Evolutionary conservation across 2,113 vertebrate species (phyloP), one percentile per base, ranked within the genome.

Genomic region (Xiphophorus maculatus): DNA sequence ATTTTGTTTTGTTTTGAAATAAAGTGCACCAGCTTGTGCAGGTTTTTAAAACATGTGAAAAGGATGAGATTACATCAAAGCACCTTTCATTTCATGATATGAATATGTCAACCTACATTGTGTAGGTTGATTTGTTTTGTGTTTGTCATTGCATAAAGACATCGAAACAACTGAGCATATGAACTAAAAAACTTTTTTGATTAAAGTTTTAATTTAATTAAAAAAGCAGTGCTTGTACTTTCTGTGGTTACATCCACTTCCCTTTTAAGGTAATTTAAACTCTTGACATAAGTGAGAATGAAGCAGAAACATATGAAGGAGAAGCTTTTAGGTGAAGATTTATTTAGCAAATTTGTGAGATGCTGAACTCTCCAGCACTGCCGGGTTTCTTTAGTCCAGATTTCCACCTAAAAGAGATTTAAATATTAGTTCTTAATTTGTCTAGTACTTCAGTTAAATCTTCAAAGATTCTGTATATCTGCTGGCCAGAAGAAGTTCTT

Each of bases 381-480:
- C 27, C 44, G 62, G 81, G 79, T 80, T 86, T 83, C 73, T 79
- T 79, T 63, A 87, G 74, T 81, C 75, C 71, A 79, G 42, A 83
- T 85, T 76, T 87, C 83, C 76, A 87, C 85, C 90, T 93, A 87
- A 93, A 93, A 93, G 89, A 92, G 86, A 93, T 92, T 93, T 88
- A 81, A 89, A 91, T 88, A 86, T 89, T 89, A 82, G 82, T 89
- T 93, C 87, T 89, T 93, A 91, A 94, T 94, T 94, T 94, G 87
- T 87, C 73, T 70, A 82, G 82, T 90, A 87, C 89, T 87, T 58
- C 91, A 81, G 82, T 92, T 90, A 89, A 90, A 93, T 93, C 91
- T 94, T 94, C 89, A 94, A 94, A 93, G 92, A 93, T 94, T 85
- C 85, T 82, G 88, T 86, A 87, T 90, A 94, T 94, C 91, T 90